phyloP scores from a whole-genome alignment of 2,888 invertebrate genomes.

The Lycocerus yunnanus region DNA sequence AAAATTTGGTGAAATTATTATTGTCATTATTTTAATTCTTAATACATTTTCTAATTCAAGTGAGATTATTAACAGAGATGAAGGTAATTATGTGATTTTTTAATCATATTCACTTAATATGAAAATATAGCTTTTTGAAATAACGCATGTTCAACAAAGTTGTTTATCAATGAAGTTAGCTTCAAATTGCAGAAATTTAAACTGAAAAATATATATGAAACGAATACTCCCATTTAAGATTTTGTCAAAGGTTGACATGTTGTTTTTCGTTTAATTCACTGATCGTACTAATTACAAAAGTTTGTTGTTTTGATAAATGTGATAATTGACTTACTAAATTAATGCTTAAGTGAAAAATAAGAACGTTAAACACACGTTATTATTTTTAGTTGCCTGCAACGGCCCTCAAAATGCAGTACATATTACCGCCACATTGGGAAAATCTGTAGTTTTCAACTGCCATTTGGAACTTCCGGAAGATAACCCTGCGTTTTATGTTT shows the following conservation, averaged over 20 bases:
- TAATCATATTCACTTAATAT: no score
- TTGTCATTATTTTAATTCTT: no score
- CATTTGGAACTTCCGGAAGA: conserved; percentile 96
- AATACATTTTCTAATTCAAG: no score
- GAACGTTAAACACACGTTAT: background rate
- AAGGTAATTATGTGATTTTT: no score
- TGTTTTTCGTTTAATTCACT: conserved; percentile 26
- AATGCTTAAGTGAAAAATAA: background rate
- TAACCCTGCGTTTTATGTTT: conserved; percentile 95
- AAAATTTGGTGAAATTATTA: no score
- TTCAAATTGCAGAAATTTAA: no score
- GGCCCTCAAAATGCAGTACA: conserved; percentile 87
- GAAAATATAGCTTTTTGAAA: no score
- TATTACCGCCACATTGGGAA: conserved; percentile 96
- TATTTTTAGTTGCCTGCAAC: conserved; percentile 65
- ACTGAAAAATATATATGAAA: no score
- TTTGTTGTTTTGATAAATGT: conserved; percentile 26
- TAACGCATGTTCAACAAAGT: no score
- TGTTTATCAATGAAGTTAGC: no score
- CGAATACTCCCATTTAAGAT: conserved; percentile 12
- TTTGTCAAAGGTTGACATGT: conserved; percentile 9
- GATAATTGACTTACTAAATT: background rate
- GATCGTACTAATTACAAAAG: conserved; percentile 35
- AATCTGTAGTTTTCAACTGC: conserved; percentile 97
- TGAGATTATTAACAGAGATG: no score